phyloP scores from a whole-genome alignment of 2,113 vertebrate genomes.

The Eurystomus gularis region DNA sequence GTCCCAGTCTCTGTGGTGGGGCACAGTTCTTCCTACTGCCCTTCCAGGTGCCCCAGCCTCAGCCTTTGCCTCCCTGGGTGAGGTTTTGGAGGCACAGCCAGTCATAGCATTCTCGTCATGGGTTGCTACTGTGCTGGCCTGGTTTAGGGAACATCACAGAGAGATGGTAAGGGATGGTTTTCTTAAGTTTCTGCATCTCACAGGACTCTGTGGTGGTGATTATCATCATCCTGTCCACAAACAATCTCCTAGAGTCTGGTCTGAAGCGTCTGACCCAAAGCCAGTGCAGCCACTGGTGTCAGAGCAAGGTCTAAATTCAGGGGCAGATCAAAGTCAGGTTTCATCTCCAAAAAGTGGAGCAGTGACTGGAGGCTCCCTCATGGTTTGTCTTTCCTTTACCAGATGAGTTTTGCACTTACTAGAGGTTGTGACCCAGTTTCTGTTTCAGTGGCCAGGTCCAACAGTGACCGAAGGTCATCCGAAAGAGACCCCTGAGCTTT shows the following conservation, averaged over 20 bases:
- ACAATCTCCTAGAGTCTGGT: not conserved
- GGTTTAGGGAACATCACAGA: not conserved
- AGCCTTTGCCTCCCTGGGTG: not conserved
- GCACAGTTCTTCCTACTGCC: not conserved
- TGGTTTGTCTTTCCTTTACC: not conserved
- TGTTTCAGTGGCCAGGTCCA: not conserved
- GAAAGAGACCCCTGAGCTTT: not conserved
- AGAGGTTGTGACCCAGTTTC: not conserved
- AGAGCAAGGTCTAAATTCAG: not conserved
- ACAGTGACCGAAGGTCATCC: not conserved
- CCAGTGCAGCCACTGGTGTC: not conserved
- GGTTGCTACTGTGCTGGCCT: not conserved
- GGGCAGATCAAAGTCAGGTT: slow-evolving; percentile 26
- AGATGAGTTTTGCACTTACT: not conserved
- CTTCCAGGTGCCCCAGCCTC: not conserved
- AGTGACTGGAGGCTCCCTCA: not conserved
- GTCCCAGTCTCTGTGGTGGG: not conserved
- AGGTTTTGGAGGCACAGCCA: not conserved
- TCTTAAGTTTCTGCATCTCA: not conserved
- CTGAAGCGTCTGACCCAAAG: not conserved
- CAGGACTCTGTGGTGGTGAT: not conserved
- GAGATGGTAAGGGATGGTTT: not conserved
- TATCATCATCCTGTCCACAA: not conserved
- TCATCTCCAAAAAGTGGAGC: not conserved
- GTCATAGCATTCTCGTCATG: not conserved